phyloP scores from a whole-genome alignment of 2,888 invertebrate species.

The Tipula vernalis region DNA sequence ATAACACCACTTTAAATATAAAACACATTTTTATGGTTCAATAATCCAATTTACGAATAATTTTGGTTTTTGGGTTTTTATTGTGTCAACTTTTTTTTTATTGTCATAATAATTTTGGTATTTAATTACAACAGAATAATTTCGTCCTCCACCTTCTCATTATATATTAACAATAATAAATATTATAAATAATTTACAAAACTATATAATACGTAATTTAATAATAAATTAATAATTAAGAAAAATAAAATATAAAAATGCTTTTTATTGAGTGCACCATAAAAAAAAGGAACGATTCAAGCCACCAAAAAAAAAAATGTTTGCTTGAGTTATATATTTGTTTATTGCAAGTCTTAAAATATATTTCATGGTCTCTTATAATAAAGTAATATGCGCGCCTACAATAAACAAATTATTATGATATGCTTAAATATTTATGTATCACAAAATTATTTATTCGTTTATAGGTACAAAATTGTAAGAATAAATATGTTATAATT shows the following conservation, averaged over 20 bases:
- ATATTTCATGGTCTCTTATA: neutral
- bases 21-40: neutral
- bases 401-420: neutral
- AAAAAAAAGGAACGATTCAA: neutral
- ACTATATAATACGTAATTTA: neutral
- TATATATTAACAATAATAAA: neutral
- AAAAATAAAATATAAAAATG: neutral
- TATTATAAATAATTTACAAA: neutral
- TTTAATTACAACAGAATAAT: neutral
- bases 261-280: neutral
- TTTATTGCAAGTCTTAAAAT: neutral
- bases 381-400: neutral
- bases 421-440: neutral
- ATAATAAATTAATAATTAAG: neutral
- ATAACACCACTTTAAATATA: neutral
- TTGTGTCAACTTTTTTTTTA: neutral
- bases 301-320: neutral
- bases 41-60: neutral
- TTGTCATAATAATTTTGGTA: neutral
- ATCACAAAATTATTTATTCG: neutral
- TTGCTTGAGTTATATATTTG: neutral
- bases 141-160: neutral
- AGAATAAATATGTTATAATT: neutral
- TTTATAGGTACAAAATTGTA: neutral
- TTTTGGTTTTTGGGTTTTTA: neutral